Base-by-base conservation (phyloP, 2,797 vertebrate species). In the Pitangus sulphuratus region DNA sequence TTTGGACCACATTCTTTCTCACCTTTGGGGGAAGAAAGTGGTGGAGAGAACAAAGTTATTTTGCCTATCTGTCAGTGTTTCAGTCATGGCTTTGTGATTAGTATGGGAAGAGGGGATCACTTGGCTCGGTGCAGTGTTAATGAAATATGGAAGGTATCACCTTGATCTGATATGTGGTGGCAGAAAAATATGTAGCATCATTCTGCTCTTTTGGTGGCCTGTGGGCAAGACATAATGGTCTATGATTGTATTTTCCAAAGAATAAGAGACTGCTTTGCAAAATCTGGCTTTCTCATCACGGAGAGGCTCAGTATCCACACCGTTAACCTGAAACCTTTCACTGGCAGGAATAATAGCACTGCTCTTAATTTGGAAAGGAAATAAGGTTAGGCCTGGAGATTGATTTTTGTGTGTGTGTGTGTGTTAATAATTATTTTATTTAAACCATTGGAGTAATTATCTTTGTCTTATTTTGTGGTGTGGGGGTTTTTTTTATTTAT, bases 191-290 rank as follows among this genome's bases (percentile, higher is more conserved):
- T 3, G 30, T 53, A 0, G 37, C 19, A 30, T 86, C 8, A 0
- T 84, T 87, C 47, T 86, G 50, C 30, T 92, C 26, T 91, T 91
- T 66, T 66, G 54, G 69, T 95, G 91, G 69, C 87, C 83, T 80
- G n/a, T 10, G 2, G 65, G 70, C 70, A 81, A 70, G 77, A 53
- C 9, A 11, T 77, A 65, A 16, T 1, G 15, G 35, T 72, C 76
- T 70, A 30, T 4, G 6, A 15, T 39, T 70, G 48, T 39, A 2
- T 88, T 93, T 87, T 93, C 51, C 5, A 12, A 72, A 61, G 35
- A 51, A n/a, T 10, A 21, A 62, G 65, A 62, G 42, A 18, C 30
- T 54, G 18, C 56, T 68, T 44, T 88, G 54, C 62, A 79, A 39
- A 79, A 50, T 64, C 50, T 78, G 84, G 25, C n/a, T 78, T 85